These are phyloP conservation scores for Myocastor coypus DNA, from an alignment of 2,113 vertebrate species.

Conservation along the genomic window DNA sequence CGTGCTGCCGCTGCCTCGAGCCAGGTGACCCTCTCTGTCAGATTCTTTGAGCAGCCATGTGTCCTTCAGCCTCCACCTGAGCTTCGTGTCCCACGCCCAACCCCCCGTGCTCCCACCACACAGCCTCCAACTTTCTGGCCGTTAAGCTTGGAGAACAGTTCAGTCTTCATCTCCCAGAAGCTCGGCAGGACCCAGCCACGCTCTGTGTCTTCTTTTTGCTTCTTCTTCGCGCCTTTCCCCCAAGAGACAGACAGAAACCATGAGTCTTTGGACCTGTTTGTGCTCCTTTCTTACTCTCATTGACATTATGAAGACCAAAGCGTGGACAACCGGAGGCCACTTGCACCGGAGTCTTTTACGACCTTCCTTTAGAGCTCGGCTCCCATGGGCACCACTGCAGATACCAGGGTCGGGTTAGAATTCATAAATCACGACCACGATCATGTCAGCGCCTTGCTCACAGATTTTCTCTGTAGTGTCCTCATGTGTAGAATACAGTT, in stretches of 20 bases:
- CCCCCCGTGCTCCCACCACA: neutral
- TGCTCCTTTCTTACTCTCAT: neutral
- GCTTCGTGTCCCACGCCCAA: neutral
- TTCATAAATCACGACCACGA: neutral
- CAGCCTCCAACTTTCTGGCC: neutral
- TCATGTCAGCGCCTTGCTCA: neutral
- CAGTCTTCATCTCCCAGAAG: neutral
- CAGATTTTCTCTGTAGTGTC: neutral
- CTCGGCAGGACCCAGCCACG: neutral
- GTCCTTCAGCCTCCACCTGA: accelerated
- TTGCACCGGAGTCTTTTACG: neutral
- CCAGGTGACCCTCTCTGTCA: neutral
- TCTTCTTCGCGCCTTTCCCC: neutral
- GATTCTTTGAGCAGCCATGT: neutral
- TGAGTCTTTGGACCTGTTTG: neutral
- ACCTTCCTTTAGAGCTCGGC: neutral
- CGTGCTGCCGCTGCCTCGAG: neutral
- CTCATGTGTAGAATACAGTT: neutral
- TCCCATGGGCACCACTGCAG: neutral
- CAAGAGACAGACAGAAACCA: neutral
- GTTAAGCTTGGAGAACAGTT: neutral
- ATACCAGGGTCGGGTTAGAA: neutral
- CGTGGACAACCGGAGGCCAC: neutral
- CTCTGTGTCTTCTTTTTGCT: neutral
- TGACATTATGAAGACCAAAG: neutral